phyloP scores from a whole-genome alignment of 2,113 vertebrate genomes.

The Leucoraja erinaceus region DNA sequence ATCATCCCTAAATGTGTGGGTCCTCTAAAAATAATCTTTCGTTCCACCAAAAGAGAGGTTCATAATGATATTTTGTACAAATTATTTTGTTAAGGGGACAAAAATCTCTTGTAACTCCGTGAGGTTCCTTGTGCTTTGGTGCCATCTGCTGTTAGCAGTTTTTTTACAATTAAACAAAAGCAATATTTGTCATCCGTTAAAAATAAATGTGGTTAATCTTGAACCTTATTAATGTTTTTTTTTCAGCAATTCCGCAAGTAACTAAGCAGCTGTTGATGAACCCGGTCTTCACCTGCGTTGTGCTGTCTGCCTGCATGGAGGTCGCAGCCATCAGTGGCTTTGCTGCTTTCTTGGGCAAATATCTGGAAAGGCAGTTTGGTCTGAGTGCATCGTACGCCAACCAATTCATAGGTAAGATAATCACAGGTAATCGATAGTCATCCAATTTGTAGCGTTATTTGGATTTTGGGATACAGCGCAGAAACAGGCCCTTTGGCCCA shows the following conservation, averaged over 20 bases:
- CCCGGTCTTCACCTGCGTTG: constrained; percentile 63
- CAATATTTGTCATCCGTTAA: background rate
- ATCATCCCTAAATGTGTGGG: background rate
- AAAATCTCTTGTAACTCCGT: background rate
- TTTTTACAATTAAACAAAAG: background rate
- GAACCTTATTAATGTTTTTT: background rate
- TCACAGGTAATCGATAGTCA: background rate
- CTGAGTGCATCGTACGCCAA: constrained; percentile 64
- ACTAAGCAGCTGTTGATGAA: constrained; percentile 62
- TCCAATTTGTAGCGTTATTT: background rate
- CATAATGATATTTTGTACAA: background rate
- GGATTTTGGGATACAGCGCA: background rate
- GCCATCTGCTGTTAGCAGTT: constrained; percentile 8
- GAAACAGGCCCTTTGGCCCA: too few relatives aligned
- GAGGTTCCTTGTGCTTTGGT: background rate
- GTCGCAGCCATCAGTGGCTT: constrained; percentile 62
- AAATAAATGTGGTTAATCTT: background rate
- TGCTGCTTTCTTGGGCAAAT: constrained; percentile 62
- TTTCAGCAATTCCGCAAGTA: constrained; percentile 58
- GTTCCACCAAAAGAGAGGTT: background rate
- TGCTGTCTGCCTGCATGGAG: constrained; percentile 64
- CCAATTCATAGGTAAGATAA: constrained; percentile 59
- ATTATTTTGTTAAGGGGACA: background rate
- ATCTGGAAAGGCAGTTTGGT: constrained; percentile 65
- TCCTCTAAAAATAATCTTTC: background rate